Evolutionary conservation across 2,113 vertebrate genomes (phyloP).

Genomic region (Prionailurus bengalensis): DNA sequence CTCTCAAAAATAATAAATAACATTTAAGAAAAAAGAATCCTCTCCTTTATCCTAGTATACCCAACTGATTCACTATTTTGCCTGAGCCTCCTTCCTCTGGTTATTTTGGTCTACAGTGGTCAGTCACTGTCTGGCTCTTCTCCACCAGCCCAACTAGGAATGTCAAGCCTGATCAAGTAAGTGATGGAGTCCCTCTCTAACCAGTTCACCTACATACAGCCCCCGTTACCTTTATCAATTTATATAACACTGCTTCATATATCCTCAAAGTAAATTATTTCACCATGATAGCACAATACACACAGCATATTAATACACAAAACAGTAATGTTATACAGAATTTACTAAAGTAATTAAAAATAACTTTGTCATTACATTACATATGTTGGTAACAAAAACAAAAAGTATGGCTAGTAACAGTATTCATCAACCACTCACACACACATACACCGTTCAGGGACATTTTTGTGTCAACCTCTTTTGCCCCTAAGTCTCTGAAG

Average conservation of each 20-base stretch:
- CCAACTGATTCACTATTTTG: not conserved
- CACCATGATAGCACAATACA: not conserved
- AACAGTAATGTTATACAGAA: not conserved
- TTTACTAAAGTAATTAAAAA: constrained; percentile 7
- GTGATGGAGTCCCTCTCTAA: not conserved
- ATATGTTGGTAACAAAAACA: not conserved
- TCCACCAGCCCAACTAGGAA: not conserved
- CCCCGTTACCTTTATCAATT: not conserved
- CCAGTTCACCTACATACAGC: not conserved
- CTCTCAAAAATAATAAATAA: too few species aligned
- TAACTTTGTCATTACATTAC: not conserved
- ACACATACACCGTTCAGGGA: not conserved
- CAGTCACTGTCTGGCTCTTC: not conserved
- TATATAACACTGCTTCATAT: not conserved
- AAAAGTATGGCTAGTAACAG: not conserved
- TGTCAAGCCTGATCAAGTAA: not conserved
- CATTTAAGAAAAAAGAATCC: not conserved
- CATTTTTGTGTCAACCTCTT: not conserved
- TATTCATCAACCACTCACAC: not conserved
- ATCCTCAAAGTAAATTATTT: not conserved
- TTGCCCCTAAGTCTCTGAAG: not conserved
- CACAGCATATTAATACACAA: not conserved
- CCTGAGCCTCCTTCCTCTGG: not conserved
- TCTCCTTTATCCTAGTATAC: not conserved
- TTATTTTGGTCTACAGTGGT: not conserved